phyloP scores from a whole-genome alignment of 2,888 invertebrate genomes.

The Oligia strigilis region DNA sequence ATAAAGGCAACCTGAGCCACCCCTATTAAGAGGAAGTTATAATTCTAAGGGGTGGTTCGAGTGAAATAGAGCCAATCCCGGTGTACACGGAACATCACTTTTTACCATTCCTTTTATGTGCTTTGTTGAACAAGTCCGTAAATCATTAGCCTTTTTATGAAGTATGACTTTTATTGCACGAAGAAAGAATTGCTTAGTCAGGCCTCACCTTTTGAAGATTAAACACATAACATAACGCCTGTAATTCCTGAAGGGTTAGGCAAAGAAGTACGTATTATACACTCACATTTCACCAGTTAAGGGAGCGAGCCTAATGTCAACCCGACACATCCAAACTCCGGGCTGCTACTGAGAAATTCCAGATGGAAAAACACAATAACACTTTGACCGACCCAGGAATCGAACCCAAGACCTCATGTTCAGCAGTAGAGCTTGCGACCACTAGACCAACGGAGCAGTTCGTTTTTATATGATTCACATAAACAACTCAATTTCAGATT shows the following conservation, averaged over 20 bases:
- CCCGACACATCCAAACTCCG: no score
- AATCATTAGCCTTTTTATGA: constrained; percentile 38
- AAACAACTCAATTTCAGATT: no score
- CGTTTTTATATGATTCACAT: no score
- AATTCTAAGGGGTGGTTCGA: constrained; percentile 33
- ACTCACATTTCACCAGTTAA: background rate
- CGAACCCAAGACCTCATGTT: no score
- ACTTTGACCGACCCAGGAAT: no score
- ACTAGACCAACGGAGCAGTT: background rate
- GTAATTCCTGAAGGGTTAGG: background rate
- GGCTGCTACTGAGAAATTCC: no score
- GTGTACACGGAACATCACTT: constrained; percentile 32
- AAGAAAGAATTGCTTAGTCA: constrained; percentile 2
- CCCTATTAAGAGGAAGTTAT: constrained; percentile 31
- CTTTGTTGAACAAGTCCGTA: constrained; percentile 41
- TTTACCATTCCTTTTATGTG: constrained; percentile 44
- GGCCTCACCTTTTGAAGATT: background rate
- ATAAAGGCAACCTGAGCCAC: constrained; percentile 1
- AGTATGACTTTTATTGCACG: constrained; percentile 15
- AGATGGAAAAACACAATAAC: no score
- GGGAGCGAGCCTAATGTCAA: no score
- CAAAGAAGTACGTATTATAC: background rate
- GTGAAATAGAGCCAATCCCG: constrained; percentile 52
- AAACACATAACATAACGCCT: background rate
- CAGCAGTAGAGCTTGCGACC: background rate